Evolutionary conservation across 2,113 vertebrate genomes (phyloP).

Genomic region (Misgurnus anguillicaudatus): DNA sequence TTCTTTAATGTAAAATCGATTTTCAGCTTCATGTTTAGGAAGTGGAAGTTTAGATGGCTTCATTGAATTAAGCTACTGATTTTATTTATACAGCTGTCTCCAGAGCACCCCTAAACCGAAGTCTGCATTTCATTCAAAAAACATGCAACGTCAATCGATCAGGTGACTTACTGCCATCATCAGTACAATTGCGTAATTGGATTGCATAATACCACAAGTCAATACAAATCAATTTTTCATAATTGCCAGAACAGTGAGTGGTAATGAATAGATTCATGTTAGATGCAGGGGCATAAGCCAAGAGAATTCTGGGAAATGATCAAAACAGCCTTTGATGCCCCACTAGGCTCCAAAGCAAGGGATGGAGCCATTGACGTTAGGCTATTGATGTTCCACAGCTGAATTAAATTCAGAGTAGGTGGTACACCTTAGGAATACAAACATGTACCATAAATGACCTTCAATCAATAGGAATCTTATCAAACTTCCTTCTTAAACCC

Average conservation of each 20-base stretch:
- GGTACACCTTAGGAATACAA: constrained; percentile 11
- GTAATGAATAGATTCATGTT: constrained; percentile 20
- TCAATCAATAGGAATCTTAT: constrained; percentile 35
- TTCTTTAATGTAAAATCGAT: background rate
- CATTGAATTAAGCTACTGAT: background rate
- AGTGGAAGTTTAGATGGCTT: background rate
- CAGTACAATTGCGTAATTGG: constrained; percentile 23
- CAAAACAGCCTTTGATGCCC: background rate
- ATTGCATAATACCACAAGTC: constrained; percentile 13
- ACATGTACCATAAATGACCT: constrained; percentile 16
- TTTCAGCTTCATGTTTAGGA: background rate
- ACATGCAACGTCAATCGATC: constrained; percentile 20
- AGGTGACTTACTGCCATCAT: background rate
- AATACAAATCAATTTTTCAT: constrained; percentile 20
- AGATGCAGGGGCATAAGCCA: background rate
- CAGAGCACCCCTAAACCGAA: background rate
- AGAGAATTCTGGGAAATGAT: constrained; percentile 7
- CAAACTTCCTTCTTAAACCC: constrained; percentile 16
- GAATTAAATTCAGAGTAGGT: constrained; percentile 26
- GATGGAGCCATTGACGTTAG: constrained; percentile 21
- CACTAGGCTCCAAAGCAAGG: constrained; percentile 15
- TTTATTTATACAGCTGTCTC: background rate
- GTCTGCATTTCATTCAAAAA: background rate
- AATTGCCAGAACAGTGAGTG: background rate
- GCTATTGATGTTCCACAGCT: constrained; percentile 22